Percentiles rank a stretch among this genome's conserved stretches.
phyloP scores from a whole-genome alignment of 2,888 invertebrate genomes.

The Nineta flava region DNA sequence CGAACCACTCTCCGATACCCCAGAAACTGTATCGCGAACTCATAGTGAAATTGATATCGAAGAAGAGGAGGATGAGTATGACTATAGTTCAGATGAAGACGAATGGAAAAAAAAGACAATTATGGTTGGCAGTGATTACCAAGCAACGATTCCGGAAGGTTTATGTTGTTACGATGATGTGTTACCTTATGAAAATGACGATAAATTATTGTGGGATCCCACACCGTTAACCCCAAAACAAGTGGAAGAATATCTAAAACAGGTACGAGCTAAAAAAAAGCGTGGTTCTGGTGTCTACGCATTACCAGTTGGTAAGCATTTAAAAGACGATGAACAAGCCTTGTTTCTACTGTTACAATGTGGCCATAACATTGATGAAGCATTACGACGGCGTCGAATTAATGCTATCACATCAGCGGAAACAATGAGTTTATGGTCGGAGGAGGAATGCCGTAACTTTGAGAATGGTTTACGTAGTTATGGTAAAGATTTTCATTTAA shows the following conservation, averaged over 20 bases:
- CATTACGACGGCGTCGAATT: slow-evolving; percentile 61
- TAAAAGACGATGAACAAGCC: slow-evolving; percentile 80
- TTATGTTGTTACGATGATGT: slow-evolving; percentile 85
- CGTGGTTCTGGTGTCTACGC: slow-evolving; percentile 28
- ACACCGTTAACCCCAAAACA: slow-evolving; percentile 49
- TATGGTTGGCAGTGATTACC: slow-evolving; percentile 89
- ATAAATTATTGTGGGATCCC: slow-evolving; percentile 89
- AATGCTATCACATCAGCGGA: slow-evolving; percentile 46
- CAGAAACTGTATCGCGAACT: slow-evolving; percentile 44
- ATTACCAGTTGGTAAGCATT: slow-evolving; percentile 56
- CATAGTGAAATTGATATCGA: slow-evolving; percentile 39
- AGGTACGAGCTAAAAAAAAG: slow-evolving; percentile 27
- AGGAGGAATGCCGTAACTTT: slow-evolving; percentile 93
- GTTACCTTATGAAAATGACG: slow-evolving; percentile 89
- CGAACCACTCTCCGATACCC: slow-evolving; percentile 26
- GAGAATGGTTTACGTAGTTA: slow-evolving; percentile 86
- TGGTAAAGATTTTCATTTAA: slow-evolving; percentile 92
- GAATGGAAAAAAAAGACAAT: slow-evolving; percentile 83
- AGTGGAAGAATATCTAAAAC: slow-evolving; percentile 68
- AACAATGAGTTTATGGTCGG: slow-evolving; percentile 82
- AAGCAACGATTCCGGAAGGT: slow-evolving; percentile 86
- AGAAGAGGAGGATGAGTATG: slow-evolving; percentile 65
- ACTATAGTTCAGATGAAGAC: slow-evolving; percentile 71
- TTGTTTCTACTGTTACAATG: slow-evolving; percentile 81
- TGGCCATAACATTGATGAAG: slow-evolving; percentile 90